These are phyloP conservation scores for Platerodrilus igneus DNA, from an alignment of 2,888 invertebrate species.

Conservation along the genomic window DNA sequence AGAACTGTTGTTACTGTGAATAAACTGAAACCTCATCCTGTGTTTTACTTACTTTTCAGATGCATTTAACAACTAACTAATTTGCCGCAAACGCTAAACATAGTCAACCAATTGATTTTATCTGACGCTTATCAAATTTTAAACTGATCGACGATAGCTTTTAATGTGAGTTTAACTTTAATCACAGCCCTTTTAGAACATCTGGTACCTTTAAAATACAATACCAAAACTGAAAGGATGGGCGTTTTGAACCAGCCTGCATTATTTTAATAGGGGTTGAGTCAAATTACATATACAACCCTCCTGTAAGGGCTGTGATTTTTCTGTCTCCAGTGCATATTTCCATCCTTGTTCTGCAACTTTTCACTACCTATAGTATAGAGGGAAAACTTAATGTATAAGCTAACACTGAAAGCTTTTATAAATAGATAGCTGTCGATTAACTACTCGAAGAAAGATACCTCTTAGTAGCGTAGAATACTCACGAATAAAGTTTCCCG, in stretches of 20 bases:
- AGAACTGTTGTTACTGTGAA: conserved; percentile 45
- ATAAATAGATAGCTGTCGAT: too few relatives aligned
- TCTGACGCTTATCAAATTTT: conserved; percentile 42
- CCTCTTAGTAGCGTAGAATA: too few relatives aligned
- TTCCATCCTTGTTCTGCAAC: conserved; percentile 1
- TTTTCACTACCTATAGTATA: too few relatives aligned
- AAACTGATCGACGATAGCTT: conserved; percentile 42
- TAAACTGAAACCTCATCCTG: conserved; percentile 37
- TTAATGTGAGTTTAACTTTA: conserved; percentile 47
- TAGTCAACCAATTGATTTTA: conserved; percentile 40
- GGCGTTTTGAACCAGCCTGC: conserved; percentile 38
- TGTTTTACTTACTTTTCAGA: conserved; percentile 8
- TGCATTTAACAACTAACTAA: conserved; percentile 13
- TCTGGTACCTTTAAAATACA: conserved; percentile 43
- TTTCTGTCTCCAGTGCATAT: background rate
- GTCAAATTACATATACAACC: conserved; percentile 38
- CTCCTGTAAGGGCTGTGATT: conserved; percentile 9
- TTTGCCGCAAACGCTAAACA: conserved; percentile 31
- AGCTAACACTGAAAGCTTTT: too few relatives aligned
- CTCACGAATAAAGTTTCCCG: too few relatives aligned
- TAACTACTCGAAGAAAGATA: too few relatives aligned
- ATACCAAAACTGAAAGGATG: conserved; percentile 33
- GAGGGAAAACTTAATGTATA: too few relatives aligned
- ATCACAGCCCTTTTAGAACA: conserved; percentile 45
- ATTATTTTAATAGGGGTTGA: conserved; percentile 40